Base-by-base conservation (phyloP, 2,797 vertebrate genomes). In the Ctenosaura bakeri region DNA sequence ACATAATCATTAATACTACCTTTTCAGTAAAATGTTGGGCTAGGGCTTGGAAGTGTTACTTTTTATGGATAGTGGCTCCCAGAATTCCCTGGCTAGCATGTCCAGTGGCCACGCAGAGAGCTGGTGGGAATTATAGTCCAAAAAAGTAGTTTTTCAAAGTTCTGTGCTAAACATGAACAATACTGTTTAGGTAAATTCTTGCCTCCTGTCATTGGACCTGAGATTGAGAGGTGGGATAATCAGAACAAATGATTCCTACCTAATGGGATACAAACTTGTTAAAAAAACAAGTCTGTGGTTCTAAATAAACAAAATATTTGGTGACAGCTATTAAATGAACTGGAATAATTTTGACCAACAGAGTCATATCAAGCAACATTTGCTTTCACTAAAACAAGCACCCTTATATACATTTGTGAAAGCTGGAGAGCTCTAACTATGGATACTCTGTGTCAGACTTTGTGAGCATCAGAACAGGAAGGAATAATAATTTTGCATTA, bases 381-480 rank as follows among this genome's bases (percentile, higher is more conserved):
- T 38, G 24, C 69, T 87, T 87, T n/a, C 64, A 71, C 18, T 54
- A 71, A 80, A 88, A 69, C 12, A 80, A 59, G 62, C 86, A 80
- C 35, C 16, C 32, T 6, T 35, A 38, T 56, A 54, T 20, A 35
- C 20, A 35, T 24, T 46, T 74, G 46, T 52, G 50, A 35, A 85
- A 26, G 20, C 22, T 56, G 18, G 4, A 35, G 50, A 29, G 50
- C n/a, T 32, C 14, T 20, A 14, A 85, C 9, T 73, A 35, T 5
- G 35, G 24, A 35, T 54, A 6, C 4, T 73, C 66, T 71, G 1
- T 73, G 26, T 35, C 20, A 54, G 66, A 54, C 6, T 54, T 50
- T 35, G 26, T 52, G 32, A n/a, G 18, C 20, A 73, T 54, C 16
- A 22, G 26, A 46, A 9, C 59, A 8, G 24, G 46, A 8, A 42